phyloP scores from a whole-genome alignment of 2,888 invertebrate species.

The Rhagophthalmus giganteus region DNA sequence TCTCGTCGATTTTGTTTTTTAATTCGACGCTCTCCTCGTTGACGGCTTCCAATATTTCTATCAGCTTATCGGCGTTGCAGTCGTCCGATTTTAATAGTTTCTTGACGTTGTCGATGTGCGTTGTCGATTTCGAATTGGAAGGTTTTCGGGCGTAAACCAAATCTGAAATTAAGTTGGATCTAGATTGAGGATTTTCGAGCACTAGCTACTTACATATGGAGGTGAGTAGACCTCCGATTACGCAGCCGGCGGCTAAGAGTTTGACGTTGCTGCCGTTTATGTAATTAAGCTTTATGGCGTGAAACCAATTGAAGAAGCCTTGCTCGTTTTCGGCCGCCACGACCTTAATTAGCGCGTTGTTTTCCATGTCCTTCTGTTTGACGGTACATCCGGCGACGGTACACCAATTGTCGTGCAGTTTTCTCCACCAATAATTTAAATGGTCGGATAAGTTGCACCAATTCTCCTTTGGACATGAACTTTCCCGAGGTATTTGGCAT shows the following conservation, averaged over 20 bases:
- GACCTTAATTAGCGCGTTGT: background rate
- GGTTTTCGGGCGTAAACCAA: background rate
- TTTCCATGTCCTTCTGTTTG: background rate
- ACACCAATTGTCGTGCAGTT: background rate
- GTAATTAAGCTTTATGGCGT: background rate
- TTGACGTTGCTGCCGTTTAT: background rate
- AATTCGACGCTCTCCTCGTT: background rate
- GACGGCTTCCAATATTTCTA: background rate
- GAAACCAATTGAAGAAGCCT: background rate
- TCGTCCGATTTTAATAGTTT: no score
- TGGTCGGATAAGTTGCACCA: background rate
- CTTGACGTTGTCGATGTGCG: no score
- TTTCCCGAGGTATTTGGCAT: background rate
- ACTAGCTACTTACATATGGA: background rate
- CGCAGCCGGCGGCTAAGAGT: background rate
- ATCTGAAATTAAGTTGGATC: background rate
- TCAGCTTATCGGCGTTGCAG: no score
- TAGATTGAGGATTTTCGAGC: background rate
- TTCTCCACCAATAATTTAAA: background rate
- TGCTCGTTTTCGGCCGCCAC: background rate
- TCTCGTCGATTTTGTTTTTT: background rate
- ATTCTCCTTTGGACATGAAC: background rate
- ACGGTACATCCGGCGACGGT: background rate
- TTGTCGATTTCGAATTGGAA: background rate
- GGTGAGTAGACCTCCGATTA: background rate